Percentiles rank a stretch among this genome's conserved stretches.
Evolutionary conservation across 1,140 invertebrate genomes (phyloP).

Genomic region (Portunus trituberculatus): DNA sequence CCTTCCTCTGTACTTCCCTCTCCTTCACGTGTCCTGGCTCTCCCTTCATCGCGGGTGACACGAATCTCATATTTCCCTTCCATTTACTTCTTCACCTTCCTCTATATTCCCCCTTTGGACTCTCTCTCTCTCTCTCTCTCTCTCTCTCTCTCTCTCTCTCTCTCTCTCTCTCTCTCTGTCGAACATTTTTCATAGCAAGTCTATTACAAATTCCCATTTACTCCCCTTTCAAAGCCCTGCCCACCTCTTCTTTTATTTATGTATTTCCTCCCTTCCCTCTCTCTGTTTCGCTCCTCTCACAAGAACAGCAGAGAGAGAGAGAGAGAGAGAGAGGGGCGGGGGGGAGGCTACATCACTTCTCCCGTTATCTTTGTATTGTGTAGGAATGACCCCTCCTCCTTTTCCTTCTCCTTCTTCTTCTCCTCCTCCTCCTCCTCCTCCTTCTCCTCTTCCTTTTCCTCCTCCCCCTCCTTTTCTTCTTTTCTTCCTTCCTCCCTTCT

Average conservation of each 20-base stretch:
- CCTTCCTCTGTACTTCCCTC: too few relatives aligned
- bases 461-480: not conserved
- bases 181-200: not conserved
- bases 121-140: not conserved
- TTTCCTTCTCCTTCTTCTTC: not conserved
- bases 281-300: too few relatives aligned
- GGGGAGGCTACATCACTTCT: not conserved
- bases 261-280: not conserved
- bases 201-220: not conserved
- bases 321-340: not conserved
- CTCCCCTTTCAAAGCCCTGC: too few relatives aligned
- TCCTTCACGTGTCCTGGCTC: not conserved
- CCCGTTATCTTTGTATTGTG: not conserved
- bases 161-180: not conserved
- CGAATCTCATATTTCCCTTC: not conserved
- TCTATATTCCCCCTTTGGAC: not conserved
- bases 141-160: not conserved
- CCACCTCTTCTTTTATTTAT: not conserved
- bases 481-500: too few relatives aligned
- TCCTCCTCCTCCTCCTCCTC: not conserved
- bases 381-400: not conserved
- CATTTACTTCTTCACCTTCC: slow-evolving; percentile 9
- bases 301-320: not conserved
- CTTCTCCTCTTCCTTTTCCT: not conserved
- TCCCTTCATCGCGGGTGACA: slow-evolving; percentile 14